A percentile compares a stretch with the other conserved stretches of the same genome.
phyloP scores from a whole-genome alignment of 1,140 invertebrate species.

The Theocolax elegans region DNA sequence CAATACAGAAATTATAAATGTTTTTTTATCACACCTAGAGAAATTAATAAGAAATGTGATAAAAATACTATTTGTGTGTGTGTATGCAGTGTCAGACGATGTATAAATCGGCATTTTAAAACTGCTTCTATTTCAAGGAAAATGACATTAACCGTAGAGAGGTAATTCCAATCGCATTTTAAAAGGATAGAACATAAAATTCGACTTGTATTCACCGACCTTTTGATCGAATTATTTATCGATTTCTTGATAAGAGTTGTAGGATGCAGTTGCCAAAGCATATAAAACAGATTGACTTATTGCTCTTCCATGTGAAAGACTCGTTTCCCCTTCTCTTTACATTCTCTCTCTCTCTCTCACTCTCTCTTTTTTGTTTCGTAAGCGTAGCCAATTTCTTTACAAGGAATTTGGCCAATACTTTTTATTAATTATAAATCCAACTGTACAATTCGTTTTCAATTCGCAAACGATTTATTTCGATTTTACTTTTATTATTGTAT shows the following conservation, averaged over 20 bases:
- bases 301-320: conserved; percentile 39
- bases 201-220: conserved; percentile 19
- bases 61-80: no score
- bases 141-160: no score
- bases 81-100: no score
- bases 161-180: conserved; percentile 28
- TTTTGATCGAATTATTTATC: conserved; percentile 44
- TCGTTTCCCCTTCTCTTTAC: conserved; percentile 6
- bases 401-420: conserved; percentile 30
- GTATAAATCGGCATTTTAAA: no score
- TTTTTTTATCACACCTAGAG: no score
- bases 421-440: conserved; percentile 22
- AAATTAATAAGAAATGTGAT: no score
- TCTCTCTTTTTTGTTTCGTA: not conserved
- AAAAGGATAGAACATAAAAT: conserved; percentile 15
- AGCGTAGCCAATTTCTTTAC: conserved; percentile 26
- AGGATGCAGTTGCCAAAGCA: conserved; percentile 36
- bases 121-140: no score
- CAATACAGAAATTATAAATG: no score
- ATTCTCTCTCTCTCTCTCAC: not conserved
- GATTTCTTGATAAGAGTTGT: conserved; percentile 38
- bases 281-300: conserved; percentile 43
- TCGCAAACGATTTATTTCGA: no score
- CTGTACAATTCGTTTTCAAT: no score
- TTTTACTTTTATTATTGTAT: no score